These are phyloP conservation scores for Thomomys bottae DNA, from an alignment of 2,113 vertebrate species.

Conservation along the genomic window DNA sequence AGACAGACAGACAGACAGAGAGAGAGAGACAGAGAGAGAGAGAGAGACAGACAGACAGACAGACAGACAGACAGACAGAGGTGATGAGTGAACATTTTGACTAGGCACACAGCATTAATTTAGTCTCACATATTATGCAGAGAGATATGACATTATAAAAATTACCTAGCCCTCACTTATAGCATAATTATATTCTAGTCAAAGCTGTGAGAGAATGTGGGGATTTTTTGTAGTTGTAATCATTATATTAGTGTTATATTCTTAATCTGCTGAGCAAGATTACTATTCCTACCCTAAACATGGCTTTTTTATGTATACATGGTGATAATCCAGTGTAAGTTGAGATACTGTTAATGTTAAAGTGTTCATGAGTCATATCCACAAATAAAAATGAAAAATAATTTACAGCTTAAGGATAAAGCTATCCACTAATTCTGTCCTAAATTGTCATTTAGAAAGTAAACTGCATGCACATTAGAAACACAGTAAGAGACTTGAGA, in stretches of 20 bases:
- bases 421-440: neutral
- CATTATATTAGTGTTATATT: neutral
- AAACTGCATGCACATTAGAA: slow-evolving; percentile 50
- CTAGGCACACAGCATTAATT: slow-evolving; percentile 59
- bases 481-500: slow-evolving; percentile 39
- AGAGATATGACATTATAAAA: slow-evolving; percentile 59
- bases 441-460: slow-evolving; percentile 55
- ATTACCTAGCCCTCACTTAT: slow-evolving; percentile 60
- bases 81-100: slow-evolving; percentile 55
- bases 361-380: slow-evolving; percentile 24
- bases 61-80: no score
- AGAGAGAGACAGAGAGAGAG: no score
- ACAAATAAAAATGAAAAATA: slow-evolving; percentile 68
- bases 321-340: neutral
- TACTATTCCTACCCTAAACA: slow-evolving; percentile 3
- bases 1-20: no score
- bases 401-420: slow-evolving; percentile 58
- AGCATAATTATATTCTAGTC: slow-evolving; percentile 34
- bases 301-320: neutral
- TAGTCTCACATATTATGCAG: slow-evolving; percentile 69
- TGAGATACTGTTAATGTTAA: slow-evolving; percentile 45
- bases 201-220: slow-evolving; percentile 14
- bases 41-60: no score
- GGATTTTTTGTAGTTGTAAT: slow-evolving; percentile 39
- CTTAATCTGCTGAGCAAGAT: slow-evolving; percentile 26